These are phyloP conservation scores for Harpalus rubripes DNA, from an alignment of 2,888 invertebrate genomes.

Conservation along the genomic window DNA sequence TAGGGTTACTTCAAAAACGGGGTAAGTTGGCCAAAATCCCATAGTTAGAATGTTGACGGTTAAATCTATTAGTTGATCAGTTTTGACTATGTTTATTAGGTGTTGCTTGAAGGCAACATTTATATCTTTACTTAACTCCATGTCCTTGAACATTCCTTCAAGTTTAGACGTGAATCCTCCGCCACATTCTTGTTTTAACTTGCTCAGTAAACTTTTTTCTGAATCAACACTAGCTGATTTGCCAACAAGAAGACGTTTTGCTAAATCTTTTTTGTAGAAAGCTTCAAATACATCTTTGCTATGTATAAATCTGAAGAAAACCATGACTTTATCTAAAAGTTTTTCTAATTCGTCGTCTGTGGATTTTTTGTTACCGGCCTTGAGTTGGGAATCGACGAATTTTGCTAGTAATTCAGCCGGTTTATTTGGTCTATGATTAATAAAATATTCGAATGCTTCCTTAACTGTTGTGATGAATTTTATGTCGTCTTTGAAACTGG, in stretches of 20 bases:
- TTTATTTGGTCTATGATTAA: conserved; percentile 97
- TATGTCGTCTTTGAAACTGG: conserved; percentile 93
- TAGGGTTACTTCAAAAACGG: conserved; percentile 91
- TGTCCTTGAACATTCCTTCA: conserved; percentile 99
- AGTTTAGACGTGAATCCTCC: conserved; percentile 98
- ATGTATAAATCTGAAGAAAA: conserved; percentile 97
- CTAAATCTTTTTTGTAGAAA: conserved; percentile 98
- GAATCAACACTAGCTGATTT: conserved; percentile 99
- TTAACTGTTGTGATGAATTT: conserved; percentile 94
- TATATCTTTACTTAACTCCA: conserved; percentile 97
- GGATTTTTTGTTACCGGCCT: conserved; percentile 87
- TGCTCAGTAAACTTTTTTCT: conserved; percentile 98
- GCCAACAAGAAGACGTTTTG: conserved; percentile 95
- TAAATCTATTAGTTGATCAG: conserved; percentile 81
- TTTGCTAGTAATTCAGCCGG: conserved; percentile 99
- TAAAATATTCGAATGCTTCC: conserved; percentile 97
- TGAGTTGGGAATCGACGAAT: conserved; percentile 96
- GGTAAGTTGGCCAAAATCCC: conserved; percentile 99
- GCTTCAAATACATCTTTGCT: conserved; percentile 99
- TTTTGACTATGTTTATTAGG: conserved; percentile 69
- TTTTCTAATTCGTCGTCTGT: conserved; percentile 96
- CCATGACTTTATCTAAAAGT: conserved; percentile 97
- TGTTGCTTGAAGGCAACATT: conserved; percentile 95
- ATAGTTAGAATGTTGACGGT: conserved; percentile 96
- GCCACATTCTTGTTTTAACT: conserved; percentile 98